A percentile compares a stretch with the other conserved stretches of the same genome.
Conservation (phyloP, 2,888 invertebrate genomes). For the Galeopsomyia nigrocyanea region DNA sequence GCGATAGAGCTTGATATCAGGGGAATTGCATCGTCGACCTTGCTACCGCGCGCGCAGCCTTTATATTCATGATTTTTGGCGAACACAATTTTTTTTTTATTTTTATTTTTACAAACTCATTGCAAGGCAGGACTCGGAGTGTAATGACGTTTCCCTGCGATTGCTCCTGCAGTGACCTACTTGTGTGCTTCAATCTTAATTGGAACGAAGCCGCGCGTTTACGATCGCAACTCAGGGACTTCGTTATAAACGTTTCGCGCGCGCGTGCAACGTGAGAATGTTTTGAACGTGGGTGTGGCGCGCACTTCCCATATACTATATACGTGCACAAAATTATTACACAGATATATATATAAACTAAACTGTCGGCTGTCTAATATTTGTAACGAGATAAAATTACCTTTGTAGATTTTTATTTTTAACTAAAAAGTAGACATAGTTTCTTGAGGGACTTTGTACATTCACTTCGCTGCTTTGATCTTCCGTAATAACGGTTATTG, state of each 20-base stretch:
- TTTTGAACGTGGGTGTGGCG: constrained; percentile 13
- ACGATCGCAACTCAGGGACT: background rate
- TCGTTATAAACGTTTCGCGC: constrained; percentile 14
- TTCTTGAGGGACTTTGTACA: no score
- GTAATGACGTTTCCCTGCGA: background rate
- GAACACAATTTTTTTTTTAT: background rate
- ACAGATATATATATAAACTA: constrained; percentile 3
- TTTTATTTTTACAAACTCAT: no score
- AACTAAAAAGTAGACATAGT: no score
- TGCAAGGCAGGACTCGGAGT: no score
- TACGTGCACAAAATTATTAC: constrained; percentile 16
- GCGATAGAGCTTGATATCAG: no score
- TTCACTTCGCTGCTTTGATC: no score
- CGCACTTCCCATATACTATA: background rate
- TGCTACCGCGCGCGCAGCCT: background rate
- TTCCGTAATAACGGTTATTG: no score
- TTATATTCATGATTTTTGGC: constrained; percentile 3
- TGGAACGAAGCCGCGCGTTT: background rate
- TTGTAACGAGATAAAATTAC: constrained; percentile 3
- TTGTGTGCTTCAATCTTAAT: constrained; percentile 8
- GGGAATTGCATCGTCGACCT: background rate
- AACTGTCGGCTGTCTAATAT: background rate
- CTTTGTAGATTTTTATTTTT: no score
- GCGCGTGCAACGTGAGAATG: background rate
- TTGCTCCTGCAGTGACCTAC: background rate